Evolutionary conservation across 2,888 invertebrate species (phyloP).

Genomic region (Amblyjoppa fuscipennis): DNA sequence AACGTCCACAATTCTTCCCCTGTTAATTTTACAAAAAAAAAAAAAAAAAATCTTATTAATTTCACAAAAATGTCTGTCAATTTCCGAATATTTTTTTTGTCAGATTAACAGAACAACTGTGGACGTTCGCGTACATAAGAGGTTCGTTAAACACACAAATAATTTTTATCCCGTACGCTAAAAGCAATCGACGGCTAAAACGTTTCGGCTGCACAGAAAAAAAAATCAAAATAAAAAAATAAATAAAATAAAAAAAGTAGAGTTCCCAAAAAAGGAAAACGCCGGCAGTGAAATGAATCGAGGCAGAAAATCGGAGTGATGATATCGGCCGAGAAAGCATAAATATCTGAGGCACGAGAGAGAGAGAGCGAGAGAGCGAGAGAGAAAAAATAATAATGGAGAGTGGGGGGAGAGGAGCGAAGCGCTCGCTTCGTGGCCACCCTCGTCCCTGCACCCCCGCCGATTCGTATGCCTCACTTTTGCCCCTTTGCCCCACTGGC

Average conservation of each 20-base stretch:
- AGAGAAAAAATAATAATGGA: slow-evolving; percentile 16
- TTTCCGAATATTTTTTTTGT: no score
- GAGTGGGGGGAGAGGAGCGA: slow-evolving; percentile 56
- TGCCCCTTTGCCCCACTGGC: slow-evolving; percentile 55
- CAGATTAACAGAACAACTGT: no score
- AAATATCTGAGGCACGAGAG: slow-evolving; percentile 46
- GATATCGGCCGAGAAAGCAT: slow-evolving; percentile 10
- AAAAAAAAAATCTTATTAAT: no score
- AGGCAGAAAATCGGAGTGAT: background rate
- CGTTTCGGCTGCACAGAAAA: slow-evolving; percentile 13
- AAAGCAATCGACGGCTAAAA: no score
- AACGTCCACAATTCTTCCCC: no score
- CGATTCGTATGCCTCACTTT: slow-evolving; percentile 63
- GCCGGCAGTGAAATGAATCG: background rate
- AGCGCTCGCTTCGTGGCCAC: slow-evolving; percentile 65
- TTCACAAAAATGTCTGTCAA: no score
- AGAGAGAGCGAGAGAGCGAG: slow-evolving; percentile 40
- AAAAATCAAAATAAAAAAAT: slow-evolving; percentile 16
- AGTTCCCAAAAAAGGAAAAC: background rate
- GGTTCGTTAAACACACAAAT: no score
- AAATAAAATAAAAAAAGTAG: background rate
- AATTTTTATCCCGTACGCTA: no score
- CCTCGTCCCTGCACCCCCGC: slow-evolving; percentile 66
- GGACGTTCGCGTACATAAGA: no score
- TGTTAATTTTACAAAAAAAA: no score